Conservation (phyloP, 1,140 invertebrate species). For the Sitobion miscanthi region DNA sequence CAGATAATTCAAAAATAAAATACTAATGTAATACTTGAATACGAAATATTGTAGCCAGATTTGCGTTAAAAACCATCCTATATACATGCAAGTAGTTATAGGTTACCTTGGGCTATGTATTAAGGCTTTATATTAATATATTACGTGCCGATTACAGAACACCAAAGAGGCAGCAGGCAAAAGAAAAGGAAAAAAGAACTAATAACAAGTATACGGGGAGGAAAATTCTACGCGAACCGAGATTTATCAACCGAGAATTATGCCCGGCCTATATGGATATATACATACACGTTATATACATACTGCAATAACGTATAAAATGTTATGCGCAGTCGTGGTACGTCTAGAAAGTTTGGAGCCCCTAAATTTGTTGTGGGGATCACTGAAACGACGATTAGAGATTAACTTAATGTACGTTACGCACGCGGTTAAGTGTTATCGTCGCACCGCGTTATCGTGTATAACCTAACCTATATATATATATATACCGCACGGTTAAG, state of each 20-base stretch:
- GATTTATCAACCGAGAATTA: not conserved
- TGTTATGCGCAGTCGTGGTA: not conserved
- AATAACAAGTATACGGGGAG: not conserved
- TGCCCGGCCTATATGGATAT: not conserved
- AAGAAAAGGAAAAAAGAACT: not conserved
- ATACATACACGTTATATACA: not conserved
- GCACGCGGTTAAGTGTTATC: not conserved
- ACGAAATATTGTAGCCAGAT: not conserved
- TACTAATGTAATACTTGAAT: not conserved
- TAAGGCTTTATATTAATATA: not conserved
- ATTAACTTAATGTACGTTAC: constrained; percentile 4
- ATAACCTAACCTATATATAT: not conserved
- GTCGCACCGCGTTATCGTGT: not conserved
- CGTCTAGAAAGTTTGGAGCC: constrained; percentile 1
- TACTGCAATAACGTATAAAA: not conserved
- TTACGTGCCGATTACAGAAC: not conserved
- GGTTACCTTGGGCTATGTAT: not conserved
- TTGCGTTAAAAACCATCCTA: not conserved
- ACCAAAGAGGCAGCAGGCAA: not conserved
- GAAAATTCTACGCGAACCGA: not conserved
- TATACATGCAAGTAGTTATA: not conserved
- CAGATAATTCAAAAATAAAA: not conserved
- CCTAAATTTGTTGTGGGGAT: not conserved
- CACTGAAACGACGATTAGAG: not conserved
- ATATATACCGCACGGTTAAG: not conserved